Conservation (phyloP, 2,888 invertebrate genomes). For the Amitus sp. region DNA sequence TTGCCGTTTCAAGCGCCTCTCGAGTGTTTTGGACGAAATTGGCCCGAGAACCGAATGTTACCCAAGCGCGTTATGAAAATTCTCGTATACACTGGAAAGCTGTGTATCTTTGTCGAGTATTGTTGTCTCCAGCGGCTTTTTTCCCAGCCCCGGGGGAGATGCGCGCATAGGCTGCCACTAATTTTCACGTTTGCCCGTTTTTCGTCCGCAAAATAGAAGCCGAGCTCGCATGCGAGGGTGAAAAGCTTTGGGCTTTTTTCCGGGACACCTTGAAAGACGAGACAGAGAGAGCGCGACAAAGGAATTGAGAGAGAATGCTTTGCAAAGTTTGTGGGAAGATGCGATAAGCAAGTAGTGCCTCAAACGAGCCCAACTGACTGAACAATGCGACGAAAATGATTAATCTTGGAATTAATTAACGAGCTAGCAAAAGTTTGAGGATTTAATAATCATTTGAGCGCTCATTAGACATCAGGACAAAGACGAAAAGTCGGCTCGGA, state of each 20-base stretch:
- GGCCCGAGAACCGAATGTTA: background rate
- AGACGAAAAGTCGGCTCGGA: too few relatives aligned
- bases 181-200: slow-evolving; percentile 27
- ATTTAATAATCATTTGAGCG: too few relatives aligned
- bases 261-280: slow-evolving; percentile 17
- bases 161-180: slow-evolving; percentile 4
- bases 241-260: slow-evolving; percentile 13
- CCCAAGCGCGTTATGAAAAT: slow-evolving; percentile 1
- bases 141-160: too few relatives aligned
- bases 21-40: background rate
- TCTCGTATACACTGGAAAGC: background rate
- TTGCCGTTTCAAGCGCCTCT: slow-evolving; percentile 20
- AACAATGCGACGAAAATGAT: background rate
- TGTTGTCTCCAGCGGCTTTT: too few relatives aligned
- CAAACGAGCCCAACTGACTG: background rate
- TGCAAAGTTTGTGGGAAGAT: background rate
- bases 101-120: background rate
- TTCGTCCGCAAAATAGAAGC: slow-evolving; percentile 21
- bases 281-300: slow-evolving; percentile 11
- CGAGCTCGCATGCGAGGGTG: too few relatives aligned
- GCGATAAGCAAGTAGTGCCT: background rate
- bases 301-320: slow-evolving; percentile 6
- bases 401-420: background rate
- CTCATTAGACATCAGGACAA: too few relatives aligned
- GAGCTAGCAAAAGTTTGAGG: background rate